These are phyloP conservation scores for Masticophis lateralis DNA, from an alignment of 2,797 vertebrate species.

Conservation along the genomic window DNA sequence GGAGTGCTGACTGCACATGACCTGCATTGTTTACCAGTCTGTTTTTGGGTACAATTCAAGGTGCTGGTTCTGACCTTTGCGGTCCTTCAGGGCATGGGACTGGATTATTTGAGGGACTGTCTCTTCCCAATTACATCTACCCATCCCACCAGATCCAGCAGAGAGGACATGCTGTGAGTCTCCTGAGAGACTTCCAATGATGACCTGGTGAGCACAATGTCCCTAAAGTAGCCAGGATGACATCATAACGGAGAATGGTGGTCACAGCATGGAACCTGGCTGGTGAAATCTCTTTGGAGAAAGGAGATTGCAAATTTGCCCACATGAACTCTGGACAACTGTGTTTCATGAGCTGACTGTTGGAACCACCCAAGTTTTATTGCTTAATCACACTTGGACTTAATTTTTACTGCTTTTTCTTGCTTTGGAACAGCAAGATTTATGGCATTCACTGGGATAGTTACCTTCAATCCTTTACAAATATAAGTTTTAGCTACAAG, in stretches of 20 bases:
- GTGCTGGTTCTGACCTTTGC: background rate
- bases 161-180: background rate
- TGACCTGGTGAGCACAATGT: background rate
- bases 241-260: background rate
- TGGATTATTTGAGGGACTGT: too few species aligned
- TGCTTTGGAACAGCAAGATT: background rate
- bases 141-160: background rate
- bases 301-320: background rate
- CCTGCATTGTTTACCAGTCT: background rate
- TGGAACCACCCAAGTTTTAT: background rate
- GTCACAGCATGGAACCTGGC: background rate
- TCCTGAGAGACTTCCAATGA: background rate
- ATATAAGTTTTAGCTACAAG: background rate
- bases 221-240: background rate
- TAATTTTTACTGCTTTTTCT: background rate
- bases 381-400: background rate
- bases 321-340: background rate
- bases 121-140: too few species aligned
- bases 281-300: background rate
- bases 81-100: background rate
- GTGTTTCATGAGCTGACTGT: background rate
- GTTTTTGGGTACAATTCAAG: background rate
- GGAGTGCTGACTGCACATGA: background rate
- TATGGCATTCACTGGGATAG: background rate
- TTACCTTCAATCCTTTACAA: background rate